Base-by-base conservation (phyloP, 2,113 vertebrate species). In the Aphelocoma coerulescens region DNA sequence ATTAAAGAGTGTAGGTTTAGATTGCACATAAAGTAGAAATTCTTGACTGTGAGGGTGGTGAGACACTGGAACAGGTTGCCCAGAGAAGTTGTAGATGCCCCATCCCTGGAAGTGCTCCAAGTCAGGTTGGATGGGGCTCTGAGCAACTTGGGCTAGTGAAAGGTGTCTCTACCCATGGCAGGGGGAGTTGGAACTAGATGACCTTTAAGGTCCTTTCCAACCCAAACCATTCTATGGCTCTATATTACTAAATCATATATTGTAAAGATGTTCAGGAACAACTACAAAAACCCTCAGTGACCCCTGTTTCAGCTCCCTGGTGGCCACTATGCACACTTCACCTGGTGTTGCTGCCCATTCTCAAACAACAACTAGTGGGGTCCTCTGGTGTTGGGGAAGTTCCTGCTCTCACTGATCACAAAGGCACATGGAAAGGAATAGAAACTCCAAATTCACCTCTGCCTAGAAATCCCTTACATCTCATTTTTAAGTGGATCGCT, bases 361-460 rank as follows among this genome's bases (percentile, higher is more conserved):
- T 44, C 28, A 24, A 51, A 9, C 26, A n/a, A 16, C 39, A 44
- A 0, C 28, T 49, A 24, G 4, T 1, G 4, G 7, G 18, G 7
- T 33, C 5, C 55, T 30, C 32, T 49, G 41, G 32, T 19, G 30
- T 5, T 71, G 24, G 39, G 28, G 27, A 62, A 59, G 6, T 20
- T 72, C 32, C 33, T 59, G 0, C n/a, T 62, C 21, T 22, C 16
- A 21, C 17, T 62, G 48, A 59, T 67, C 52, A 67, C 43, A 55
- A 49, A 85, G 13, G 8, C 39, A 79, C 32, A 22, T 8, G 67
- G n/a, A 91, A 72, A 44, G 33, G 1, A 85, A 63, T 28, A 43
- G 75, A 87, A 65, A 9, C 11, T 16, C 17, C 9, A 63, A 80
- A 62, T 16, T 16, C 20, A 23, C 26, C 6, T 43, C 27, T 44